phyloP scores from a whole-genome alignment of 2,888 invertebrate genomes.

The Spodoptera littoralis region DNA sequence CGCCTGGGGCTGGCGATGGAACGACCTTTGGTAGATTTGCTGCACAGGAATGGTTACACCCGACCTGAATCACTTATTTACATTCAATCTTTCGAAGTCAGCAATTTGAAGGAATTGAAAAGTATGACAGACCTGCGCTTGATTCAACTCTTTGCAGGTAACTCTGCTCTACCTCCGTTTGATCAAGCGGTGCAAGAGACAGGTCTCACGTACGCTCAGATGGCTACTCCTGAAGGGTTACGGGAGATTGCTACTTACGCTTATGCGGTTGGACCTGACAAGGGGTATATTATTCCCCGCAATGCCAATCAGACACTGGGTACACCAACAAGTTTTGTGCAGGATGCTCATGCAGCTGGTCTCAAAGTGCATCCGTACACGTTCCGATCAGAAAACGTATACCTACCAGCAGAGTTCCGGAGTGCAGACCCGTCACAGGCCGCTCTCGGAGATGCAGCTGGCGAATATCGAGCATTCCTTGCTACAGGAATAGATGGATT shows the following conservation, averaged over 20 bases:
- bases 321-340: constrained; percentile 72
- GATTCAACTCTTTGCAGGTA: constrained; percentile 71
- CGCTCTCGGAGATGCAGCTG: constrained; percentile 73
- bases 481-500: constrained; percentile 81
- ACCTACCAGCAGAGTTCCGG: constrained; percentile 75
- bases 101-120: constrained; percentile 78
- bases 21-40: constrained; percentile 71
- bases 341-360: constrained; percentile 77
- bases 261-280: constrained; percentile 81
- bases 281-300: constrained; percentile 78
- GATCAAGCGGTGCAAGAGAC: constrained; percentile 73
- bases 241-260: constrained; percentile 79
- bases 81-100: constrained; percentile 84
- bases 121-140: constrained; percentile 75
- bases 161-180: constrained; percentile 64
- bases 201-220: constrained; percentile 75
- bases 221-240: constrained; percentile 80
- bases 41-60: constrained; percentile 76
- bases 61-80: constrained; percentile 74
- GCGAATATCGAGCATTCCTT: constrained; percentile 74
- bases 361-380: constrained; percentile 83
- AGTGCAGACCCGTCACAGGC: constrained; percentile 63
- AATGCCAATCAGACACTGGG: constrained; percentile 70
- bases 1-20: constrained; percentile 78
- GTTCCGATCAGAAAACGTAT: constrained; percentile 79